Evolutionary conservation across 2,113 vertebrate species (phyloP).

Genomic region (Bubo bubo): DNA sequence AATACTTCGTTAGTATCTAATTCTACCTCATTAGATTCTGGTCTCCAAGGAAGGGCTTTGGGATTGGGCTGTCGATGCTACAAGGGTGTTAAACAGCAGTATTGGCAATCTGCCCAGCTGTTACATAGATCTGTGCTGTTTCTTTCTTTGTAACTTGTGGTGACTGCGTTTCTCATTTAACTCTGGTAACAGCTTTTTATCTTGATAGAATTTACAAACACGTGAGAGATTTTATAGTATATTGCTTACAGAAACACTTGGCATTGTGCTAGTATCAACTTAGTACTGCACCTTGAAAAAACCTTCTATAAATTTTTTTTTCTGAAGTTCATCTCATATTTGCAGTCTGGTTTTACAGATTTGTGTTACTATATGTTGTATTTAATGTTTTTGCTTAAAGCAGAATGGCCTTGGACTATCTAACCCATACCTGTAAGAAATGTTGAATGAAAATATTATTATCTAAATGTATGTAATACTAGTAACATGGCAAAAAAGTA

Average conservation of each 20-base stretch:
- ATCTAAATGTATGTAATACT: neutral
- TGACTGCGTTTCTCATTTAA: neutral
- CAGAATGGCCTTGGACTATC: neutral
- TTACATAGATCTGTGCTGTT: neutral
- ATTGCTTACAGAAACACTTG: neutral
- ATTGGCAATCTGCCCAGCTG: neutral
- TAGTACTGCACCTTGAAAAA: neutral
- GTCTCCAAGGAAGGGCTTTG: neutral
- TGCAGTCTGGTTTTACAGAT: neutral
- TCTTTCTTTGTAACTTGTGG: neutral
- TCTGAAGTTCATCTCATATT: neutral
- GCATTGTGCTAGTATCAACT: neutral
- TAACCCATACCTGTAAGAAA: neutral
- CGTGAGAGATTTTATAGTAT: neutral
- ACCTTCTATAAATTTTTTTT: neutral
- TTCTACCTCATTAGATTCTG: neutral
- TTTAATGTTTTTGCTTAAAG: neutral
- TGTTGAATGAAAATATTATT: neutral
- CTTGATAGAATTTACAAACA: neutral
- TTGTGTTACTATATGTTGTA: neutral
- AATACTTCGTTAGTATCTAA: neutral
- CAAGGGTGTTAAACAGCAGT: neutral
- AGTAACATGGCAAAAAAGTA: neutral
- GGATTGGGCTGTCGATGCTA: neutral
- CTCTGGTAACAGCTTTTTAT: neutral